phyloP scores from a whole-genome alignment of 2,888 invertebrate genomes.

The Platycheirus albimanus region DNA sequence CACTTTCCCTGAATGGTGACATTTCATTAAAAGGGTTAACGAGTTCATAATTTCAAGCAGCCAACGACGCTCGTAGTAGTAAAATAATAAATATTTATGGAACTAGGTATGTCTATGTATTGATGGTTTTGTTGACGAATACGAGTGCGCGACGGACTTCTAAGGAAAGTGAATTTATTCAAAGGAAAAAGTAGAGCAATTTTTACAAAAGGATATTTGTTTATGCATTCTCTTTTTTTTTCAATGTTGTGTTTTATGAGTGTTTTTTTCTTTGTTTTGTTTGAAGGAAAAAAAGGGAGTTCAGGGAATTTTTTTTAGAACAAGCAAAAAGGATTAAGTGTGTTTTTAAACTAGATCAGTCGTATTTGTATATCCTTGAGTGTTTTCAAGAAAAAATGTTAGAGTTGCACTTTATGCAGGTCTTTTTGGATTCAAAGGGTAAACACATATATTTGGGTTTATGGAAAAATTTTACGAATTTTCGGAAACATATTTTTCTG shows the following conservation, averaged over 20 bases:
- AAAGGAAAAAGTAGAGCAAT: slow-evolving; percentile 59
- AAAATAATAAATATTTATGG: slow-evolving; percentile 53
- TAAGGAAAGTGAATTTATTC: slow-evolving; percentile 59
- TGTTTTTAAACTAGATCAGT: slow-evolving; percentile 29
- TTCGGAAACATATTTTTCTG: no score
- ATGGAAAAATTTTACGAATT: no score
- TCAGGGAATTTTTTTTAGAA: slow-evolving; percentile 14
- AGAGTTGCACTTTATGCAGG: no score
- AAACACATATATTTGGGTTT: no score
- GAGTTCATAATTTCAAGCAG: slow-evolving; percentile 66
- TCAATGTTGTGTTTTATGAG: slow-evolving; percentile 45
- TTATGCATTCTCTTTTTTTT: slow-evolving; percentile 52
- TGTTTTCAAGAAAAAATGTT: not conserved
- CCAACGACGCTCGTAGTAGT: slow-evolving; percentile 19
- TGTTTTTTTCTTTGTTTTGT: slow-evolving; percentile 10
- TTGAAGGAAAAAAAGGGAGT: slow-evolving; percentile 8
- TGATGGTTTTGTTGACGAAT: not conserved
- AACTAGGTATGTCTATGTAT: not conserved
- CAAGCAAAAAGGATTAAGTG: slow-evolving; percentile 16
- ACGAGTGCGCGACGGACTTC: slow-evolving; percentile 35
- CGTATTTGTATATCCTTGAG: not conserved
- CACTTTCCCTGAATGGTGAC: slow-evolving; percentile 69
- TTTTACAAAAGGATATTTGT: slow-evolving; percentile 66
- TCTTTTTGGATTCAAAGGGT: no score
- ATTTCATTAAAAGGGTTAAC: slow-evolving; percentile 71